Evolutionary conservation across 2,113 vertebrate species (phyloP), one percentile per base, ranked within the genome.

Genomic region (Centropus bengalensis): DNA sequence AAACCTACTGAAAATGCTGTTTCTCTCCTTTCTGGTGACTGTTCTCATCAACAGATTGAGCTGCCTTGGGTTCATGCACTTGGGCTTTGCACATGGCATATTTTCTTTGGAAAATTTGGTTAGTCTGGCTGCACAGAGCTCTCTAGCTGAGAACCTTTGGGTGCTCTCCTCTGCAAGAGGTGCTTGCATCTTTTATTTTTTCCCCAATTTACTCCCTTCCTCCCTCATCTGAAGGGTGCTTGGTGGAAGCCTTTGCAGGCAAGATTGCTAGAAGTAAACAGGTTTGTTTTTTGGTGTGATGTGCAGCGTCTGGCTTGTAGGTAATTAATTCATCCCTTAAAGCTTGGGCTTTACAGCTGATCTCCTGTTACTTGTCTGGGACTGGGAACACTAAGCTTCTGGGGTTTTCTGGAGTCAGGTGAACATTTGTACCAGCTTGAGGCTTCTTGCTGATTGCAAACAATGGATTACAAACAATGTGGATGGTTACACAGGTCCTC

Each of bases 391-490:
- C 44, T 15, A 70, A 75, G n/a, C 5, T 75, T 16, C 42, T 56
- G 63, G 77, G 23, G 23, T 45, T 73, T 64, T 40, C 30, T 47
- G 13, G 21, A 54, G 23, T 13, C 33, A 28, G 22, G 14, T 55
- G 52, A 76, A 49, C 27, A 16, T 15, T 12, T 26, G 22, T 19
- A 3, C 16, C 11, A 20, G 10, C 23, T 8, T 0, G 0, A 30
- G 55, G 45, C 75, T 74, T 69, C 44, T 33, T 2, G 1, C 44
- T 78, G 28, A 3, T 14, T 13, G 13, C 32, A 40, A 26, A 47
- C 26, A 6, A 3, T 55, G 54, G n/a, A n/a, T 14, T 13, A 15
- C 32, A 40, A 26, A 47, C 26, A 6, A 3, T 55, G 54, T 24
- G 36, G 42, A 15, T 49, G 9, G 27, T 4, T 38, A 9, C 8